Evolutionary conservation across 2,797 vertebrate genomes (phyloP), one percentile per base, ranked within the genome.

Genomic region (Propithecus deckenii): DNA sequence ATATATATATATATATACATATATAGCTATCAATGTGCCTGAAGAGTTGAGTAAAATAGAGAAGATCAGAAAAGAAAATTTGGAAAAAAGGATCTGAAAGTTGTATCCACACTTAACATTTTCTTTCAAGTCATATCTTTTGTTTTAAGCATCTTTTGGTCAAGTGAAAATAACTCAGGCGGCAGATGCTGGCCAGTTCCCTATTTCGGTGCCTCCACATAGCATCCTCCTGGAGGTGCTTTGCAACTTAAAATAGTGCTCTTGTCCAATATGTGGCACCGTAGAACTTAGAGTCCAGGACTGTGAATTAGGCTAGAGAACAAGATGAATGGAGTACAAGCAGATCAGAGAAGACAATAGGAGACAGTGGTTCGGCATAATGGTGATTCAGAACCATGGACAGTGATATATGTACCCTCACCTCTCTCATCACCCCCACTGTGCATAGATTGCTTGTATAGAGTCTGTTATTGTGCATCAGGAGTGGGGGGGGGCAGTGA

Each of bases 311-410:
- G 13, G 17, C 35, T 55, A 48, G 5, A 83, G 5, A 96, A 20
- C 18, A 93, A 75, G 28, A 46, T 72, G 67, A 72, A 94, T 71
- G 57, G 15, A 83, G 4, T 22, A 35, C 18, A 76, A 35, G 11
- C 18, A 61, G 4, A 63, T 86, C 13, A 25, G 28, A 38, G 1
- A 48, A 46, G 11, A 57, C 35, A 57, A 55, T 17, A 84, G 1
- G n/a, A 28, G 12, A 0, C 7, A 9, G 23, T n/a, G 59, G 32
- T 92, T 88, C 18, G 52, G 9, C 6, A 4, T 7, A 67, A 3
- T 11, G 10, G 35, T 30, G 28, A 9, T 97, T 97, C 96, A 97
- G 97, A 0, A 98, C 97, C 97, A 93, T 10, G 97, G 97, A 97
- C 96, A 98, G 97, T 57, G 80, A 38, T 2, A 12, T 0, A 1